These are phyloP conservation scores for Prionailurus bengalensis DNA, from an alignment of 2,113 vertebrate species.

Conservation along the genomic window DNA sequence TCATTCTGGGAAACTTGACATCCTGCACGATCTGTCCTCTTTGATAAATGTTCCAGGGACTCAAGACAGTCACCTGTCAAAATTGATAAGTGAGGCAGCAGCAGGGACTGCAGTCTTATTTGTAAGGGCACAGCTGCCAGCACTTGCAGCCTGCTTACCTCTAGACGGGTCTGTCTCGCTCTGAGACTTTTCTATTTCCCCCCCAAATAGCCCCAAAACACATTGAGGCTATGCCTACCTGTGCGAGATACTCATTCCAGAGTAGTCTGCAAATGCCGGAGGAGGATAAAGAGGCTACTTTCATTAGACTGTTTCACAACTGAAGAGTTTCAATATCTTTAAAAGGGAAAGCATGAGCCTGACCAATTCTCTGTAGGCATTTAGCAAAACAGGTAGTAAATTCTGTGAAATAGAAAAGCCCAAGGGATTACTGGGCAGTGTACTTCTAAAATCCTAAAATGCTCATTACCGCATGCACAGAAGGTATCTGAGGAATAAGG, in stretches of 20 bases:
- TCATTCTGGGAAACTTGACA: constrained; percentile 84
- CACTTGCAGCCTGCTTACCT: constrained; percentile 81
- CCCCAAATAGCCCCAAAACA: constrained; percentile 72
- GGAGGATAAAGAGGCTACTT: constrained; percentile 14
- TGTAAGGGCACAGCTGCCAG: constrained; percentile 82
- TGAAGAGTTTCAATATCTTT: constrained; percentile 64
- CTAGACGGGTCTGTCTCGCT: constrained; percentile 79
- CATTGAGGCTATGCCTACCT: constrained; percentile 53
- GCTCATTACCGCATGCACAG: constrained; percentile 42
- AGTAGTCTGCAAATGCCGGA: not conserved
- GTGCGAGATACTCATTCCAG: constrained; percentile 49
- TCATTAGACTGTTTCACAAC: constrained; percentile 73
- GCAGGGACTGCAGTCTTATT: constrained; percentile 83
- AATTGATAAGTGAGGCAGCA: constrained; percentile 86
- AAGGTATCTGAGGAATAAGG: constrained; percentile 64
- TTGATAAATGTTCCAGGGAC: constrained; percentile 81
- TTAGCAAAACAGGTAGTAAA: constrained; percentile 77
- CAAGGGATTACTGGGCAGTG: not conserved
- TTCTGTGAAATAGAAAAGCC: constrained; percentile 69
- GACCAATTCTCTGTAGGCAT: constrained; percentile 67
- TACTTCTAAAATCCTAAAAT: constrained; percentile 70
- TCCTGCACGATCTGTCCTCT: constrained; percentile 82
- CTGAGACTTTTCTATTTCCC: constrained; percentile 84
- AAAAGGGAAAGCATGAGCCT: constrained; percentile 60
- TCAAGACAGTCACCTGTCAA: constrained; percentile 86